Evolutionary conservation across 2,888 invertebrate species (phyloP).

Genomic region (Drosophila testacea): DNA sequence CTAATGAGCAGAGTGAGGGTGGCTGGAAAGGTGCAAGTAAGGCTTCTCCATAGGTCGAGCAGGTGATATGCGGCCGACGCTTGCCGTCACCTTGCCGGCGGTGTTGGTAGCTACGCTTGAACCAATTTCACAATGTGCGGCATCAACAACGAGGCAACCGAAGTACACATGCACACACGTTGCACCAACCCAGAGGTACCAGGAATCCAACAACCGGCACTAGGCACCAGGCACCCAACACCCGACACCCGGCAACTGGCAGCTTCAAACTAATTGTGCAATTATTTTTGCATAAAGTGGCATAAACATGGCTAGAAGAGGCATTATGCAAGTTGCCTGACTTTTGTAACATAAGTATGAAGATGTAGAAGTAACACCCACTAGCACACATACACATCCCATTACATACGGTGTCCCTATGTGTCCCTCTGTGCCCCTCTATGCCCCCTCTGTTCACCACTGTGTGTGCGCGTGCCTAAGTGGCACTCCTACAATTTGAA

Average conservation of each 20-base stretch:
- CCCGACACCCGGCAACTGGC: slow-evolving; percentile 56
- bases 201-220: slow-evolving; percentile 28
- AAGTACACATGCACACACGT: slow-evolving; percentile 9
- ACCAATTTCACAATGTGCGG: slow-evolving; percentile 75
- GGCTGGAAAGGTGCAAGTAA: slow-evolving; percentile 1
- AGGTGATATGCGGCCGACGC: slow-evolving; percentile 56
- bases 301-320: slow-evolving; percentile 84
- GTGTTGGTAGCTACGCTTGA: slow-evolving; percentile 75
- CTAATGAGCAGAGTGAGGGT: slow-evolving; percentile 79
- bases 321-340: slow-evolving; percentile 83
- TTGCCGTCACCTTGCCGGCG: slow-evolving; percentile 66
- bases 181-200: slow-evolving; percentile 15
- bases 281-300: slow-evolving; percentile 85
- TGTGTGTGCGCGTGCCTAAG: slow-evolving; percentile 69
- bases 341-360: slow-evolving; percentile 76
- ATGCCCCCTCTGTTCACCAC: slow-evolving; percentile 2
- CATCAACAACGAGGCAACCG: slow-evolving; percentile 41
- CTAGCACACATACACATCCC: slow-evolving; percentile 20
- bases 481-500: slow-evolving; percentile 80
- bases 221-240: slow-evolving; percentile 36
- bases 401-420: neutral
- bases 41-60: slow-evolving; percentile 26
- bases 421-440: neutral
- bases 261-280: slow-evolving; percentile 84
- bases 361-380: slow-evolving; percentile 59